phyloP scores from a whole-genome alignment of 2,113 vertebrate species.

The Brachionichthys hirsutus region DNA sequence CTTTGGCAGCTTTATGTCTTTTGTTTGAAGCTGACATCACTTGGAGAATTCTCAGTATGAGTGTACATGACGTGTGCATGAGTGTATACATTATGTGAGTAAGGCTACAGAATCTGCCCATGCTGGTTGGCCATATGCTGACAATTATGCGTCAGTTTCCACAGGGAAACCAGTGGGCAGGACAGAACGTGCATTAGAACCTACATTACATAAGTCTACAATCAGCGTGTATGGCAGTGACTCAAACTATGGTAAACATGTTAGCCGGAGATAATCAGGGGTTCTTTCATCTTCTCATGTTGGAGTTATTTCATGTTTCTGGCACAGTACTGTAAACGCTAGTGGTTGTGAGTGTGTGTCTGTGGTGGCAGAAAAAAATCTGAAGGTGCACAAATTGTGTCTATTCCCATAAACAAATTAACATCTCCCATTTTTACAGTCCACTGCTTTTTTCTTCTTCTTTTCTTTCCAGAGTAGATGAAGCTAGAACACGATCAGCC shows the following conservation, averaged over 20 bases:
- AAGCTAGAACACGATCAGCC: conserved; percentile 32
- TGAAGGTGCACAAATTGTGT: conserved; percentile 32
- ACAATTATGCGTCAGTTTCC: conserved; percentile 55
- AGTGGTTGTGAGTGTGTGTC: conserved; percentile 3
- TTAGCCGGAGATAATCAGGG: conserved; percentile 61
- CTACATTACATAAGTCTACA: conserved; percentile 61
- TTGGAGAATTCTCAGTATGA: conserved; percentile 33
- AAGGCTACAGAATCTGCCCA: conserved; percentile 28
- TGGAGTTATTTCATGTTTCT: conserved; percentile 56
- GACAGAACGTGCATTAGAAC: conserved; percentile 52
- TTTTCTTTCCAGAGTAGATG: conserved; percentile 14
- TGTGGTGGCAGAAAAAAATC: conserved; percentile 2
- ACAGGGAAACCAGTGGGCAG: conserved; percentile 47
- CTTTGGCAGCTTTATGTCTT: conserved; percentile 40
- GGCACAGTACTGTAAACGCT: conserved; percentile 20
- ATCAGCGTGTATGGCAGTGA: conserved; percentile 60
- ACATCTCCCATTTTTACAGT: conserved; percentile 28
- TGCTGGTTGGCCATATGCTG: conserved; percentile 50
- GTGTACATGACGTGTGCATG: conserved; percentile 10
- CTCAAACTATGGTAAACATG: conserved; percentile 67
- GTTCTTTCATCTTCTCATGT: conserved; percentile 62
- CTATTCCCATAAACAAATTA: conserved; percentile 48
- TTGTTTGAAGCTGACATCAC: conserved; percentile 58
- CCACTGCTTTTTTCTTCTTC: conserved; percentile 8
- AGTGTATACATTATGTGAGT: conserved; percentile 7